Percentiles rank a stretch among this genome's conserved stretches.
phyloP scores from a whole-genome alignment of 37 sponge, comb jelly and placozoan species.

The Halisarca cf. caerulea region DNA sequence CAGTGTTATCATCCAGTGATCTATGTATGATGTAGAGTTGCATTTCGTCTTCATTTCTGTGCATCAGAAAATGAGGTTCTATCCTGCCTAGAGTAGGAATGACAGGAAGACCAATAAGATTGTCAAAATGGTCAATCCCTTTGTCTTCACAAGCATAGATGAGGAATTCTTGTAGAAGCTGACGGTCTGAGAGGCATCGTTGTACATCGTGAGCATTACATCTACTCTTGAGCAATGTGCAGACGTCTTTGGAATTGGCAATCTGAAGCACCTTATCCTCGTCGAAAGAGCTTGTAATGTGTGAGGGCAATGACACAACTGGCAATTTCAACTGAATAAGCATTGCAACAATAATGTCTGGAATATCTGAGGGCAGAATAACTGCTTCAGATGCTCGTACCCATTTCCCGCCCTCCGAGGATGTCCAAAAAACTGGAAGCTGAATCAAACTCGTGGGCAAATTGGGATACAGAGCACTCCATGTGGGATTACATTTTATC shows the following conservation, averaged over 20 bases:
- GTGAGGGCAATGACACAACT: not conserved
- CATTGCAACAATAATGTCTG: not conserved
- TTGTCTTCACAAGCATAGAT: not conserved
- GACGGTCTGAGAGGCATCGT: not conserved
- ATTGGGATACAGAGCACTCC: not conserved
- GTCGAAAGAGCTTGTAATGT: not conserved
- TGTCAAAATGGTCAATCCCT: not conserved
- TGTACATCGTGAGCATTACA: not conserved
- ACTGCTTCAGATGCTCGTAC: slow-evolving; percentile 33
- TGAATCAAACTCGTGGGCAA: not conserved
- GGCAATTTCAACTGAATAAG: not conserved
- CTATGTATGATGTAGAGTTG: not conserved
- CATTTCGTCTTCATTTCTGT: not conserved
- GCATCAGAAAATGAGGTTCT: not conserved
- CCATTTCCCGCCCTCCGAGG: slow-evolving; percentile 53
- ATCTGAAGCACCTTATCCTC: not conserved
- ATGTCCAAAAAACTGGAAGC: slow-evolving; percentile 50
- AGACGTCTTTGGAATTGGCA: not conserved
- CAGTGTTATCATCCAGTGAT: not conserved
- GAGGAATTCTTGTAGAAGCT: not conserved
- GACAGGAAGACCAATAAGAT: slow-evolving; percentile 10
- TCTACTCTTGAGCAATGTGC: not conserved
- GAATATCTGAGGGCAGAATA: slow-evolving; percentile 19
- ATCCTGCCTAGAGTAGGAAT: not conserved
- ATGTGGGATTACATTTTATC: not conserved